phyloP scores from a whole-genome alignment of 2,888 invertebrate species.

The Dryomyza anilis region DNA sequence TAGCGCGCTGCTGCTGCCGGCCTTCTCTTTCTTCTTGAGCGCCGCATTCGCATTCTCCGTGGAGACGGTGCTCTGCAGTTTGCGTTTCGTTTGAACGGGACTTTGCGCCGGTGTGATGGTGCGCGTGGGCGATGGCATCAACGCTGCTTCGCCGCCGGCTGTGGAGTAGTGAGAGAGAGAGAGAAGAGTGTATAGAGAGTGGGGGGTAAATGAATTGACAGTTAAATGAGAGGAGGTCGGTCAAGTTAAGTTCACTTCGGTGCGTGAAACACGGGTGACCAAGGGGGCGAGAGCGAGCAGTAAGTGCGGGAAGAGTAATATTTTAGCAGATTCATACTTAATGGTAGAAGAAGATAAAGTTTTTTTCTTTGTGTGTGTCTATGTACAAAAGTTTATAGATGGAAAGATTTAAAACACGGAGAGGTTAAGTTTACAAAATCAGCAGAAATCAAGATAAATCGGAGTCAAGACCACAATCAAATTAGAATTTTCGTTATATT shows the following conservation, averaged over 20 bases:
- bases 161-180: conserved; percentile 24
- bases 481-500: too few species aligned
- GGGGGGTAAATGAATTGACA: conserved; percentile 38
- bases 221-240: conserved; percentile 42
- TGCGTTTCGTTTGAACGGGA: conserved; percentile 72
- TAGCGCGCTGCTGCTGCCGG: conserved; percentile 48
- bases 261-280: conserved; percentile 29
- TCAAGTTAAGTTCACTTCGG: conserved; percentile 49
- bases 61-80: conserved; percentile 76
- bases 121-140: conserved; percentile 68
- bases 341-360: neutral
- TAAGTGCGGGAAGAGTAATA: neutral
- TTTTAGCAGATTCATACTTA: neutral
- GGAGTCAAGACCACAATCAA: too few species aligned
- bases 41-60: conserved; percentile 67
- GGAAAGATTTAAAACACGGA: too few species aligned
- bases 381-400: too few species aligned
- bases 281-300: neutral
- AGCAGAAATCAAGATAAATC: too few species aligned
- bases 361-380: neutral
- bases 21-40: conserved; percentile 71
- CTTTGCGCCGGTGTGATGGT: conserved; percentile 63
- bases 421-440: too few species aligned
- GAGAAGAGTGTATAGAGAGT: conserved; percentile 35
- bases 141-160: conserved; percentile 63